These are phyloP conservation scores for Pseudochirops corinnae DNA, from an alignment of 2,797 vertebrate species.

Conservation along the genomic window DNA sequence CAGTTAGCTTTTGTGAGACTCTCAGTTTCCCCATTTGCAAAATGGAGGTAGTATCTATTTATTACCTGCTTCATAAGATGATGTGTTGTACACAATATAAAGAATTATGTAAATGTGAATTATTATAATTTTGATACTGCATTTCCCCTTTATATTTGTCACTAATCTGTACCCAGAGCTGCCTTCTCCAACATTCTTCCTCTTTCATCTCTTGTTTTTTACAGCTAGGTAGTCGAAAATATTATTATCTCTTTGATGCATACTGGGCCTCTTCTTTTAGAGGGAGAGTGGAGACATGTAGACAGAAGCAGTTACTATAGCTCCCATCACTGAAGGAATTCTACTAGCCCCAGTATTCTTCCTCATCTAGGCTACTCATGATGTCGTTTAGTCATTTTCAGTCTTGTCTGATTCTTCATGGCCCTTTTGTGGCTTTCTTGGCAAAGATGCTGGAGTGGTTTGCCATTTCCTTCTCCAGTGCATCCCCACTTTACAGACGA, in stretches of 20 bases:
- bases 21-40: background rate
- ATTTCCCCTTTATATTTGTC: background rate
- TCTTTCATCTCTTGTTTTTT: background rate
- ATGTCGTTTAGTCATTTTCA: background rate
- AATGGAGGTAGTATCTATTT: background rate
- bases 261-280: background rate
- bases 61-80: background rate
- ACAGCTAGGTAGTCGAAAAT: background rate
- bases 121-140: background rate
- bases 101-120: background rate
- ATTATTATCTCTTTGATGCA: background rate
- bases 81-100: background rate
- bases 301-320: background rate
- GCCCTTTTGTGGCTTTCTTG: background rate
- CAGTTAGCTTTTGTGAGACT: background rate
- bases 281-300: background rate
- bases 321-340: background rate
- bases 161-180: background rate
- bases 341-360: background rate
- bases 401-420: background rate
- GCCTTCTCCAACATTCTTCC: background rate
- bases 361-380: background rate
- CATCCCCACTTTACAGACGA: background rate
- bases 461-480: background rate
- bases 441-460: background rate